These are phyloP conservation scores for Thaleichthys pacificus DNA, from an alignment of 2,797 vertebrate genomes.

Conservation along the genomic window DNA sequence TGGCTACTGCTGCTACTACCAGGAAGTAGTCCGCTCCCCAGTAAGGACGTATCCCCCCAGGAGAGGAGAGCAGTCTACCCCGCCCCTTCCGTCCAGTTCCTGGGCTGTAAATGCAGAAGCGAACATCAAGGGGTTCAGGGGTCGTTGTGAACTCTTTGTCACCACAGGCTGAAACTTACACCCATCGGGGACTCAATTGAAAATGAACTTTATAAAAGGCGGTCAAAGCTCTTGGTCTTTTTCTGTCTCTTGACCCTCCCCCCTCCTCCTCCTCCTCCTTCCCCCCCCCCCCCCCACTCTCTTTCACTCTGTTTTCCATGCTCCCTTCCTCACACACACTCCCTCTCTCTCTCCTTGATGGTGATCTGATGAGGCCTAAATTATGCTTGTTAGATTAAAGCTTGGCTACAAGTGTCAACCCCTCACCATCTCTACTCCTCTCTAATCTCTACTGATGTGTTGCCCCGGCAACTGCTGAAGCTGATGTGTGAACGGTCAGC, in stretches of 20 bases:
- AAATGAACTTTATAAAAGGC: conserved; percentile 44
- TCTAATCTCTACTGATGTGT: conserved; percentile 23
- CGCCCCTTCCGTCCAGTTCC: conserved; percentile 41
- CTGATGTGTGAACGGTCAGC: conserved; percentile 1
- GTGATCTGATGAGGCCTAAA: conserved; percentile 40
- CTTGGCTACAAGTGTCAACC: conserved; percentile 16
- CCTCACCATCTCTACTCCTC: conserved; percentile 14
- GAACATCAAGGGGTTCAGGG: conserved; percentile 48
- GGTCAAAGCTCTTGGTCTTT: conserved; percentile 33
- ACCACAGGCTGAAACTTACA: conserved; percentile 39
- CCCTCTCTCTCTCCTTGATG: conserved; percentile 34
- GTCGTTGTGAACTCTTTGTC: conserved; percentile 45
- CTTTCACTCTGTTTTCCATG: conserved; percentile 15
- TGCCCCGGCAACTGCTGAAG: conserved; percentile 27
- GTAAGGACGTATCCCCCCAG: neutral
- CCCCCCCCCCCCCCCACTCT: conserved; percentile 10
- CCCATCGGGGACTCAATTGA: conserved; percentile 52
- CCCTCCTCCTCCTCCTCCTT: conserved; percentile 9
- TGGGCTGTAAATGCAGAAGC: conserved; percentile 50
- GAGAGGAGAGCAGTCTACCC: neutral
- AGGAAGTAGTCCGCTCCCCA: conserved; percentile 14
- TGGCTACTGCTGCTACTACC: conserved; percentile 3
- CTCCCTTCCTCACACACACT: conserved; percentile 12
- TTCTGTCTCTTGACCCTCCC: conserved; percentile 13
- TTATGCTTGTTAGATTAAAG: conserved; percentile 46